Evolutionary conservation across 2,797 vertebrate species (phyloP), one percentile per base, ranked within the genome.

Genomic region (Streptopelia turtur): DNA sequence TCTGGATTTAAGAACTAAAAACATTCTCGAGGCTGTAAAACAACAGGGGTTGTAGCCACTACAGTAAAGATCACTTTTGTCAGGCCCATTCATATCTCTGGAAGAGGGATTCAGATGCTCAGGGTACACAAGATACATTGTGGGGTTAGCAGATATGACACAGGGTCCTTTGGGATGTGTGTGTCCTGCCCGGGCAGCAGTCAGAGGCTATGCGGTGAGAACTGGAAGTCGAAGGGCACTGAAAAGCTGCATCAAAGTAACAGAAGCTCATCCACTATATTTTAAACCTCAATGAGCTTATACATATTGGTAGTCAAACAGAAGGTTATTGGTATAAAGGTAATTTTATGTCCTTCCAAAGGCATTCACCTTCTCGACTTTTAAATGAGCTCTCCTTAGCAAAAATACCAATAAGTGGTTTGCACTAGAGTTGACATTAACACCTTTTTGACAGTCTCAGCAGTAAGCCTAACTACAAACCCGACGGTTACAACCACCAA

Each of bases 361-460:
- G 92, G 86, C 74, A 89, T 69, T 85, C 68, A 81, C 31, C 60
- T 93, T 52, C 50, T 87, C 79, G 66, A 61, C 89, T 96, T 97
- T 70, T 78, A 96, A 97, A 96, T 81, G 75, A 89, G 49, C 39
- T 91, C 61, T 94, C 79, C 76, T 90, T 63, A 91, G 75, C 78
- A 86, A 90, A 95, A 96, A 37, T 71, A 84, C 16, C 53, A 89
- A 60, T 6, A 89, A 78, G 37, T 11, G 6, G 53, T 24, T 91
- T 5, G 8, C 31, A n/a, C 25, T 45, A 20, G 20, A 77, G 27
- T 1, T 87, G 41, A 71, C 20, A 39, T 47, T 53, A 78, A 52
- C 25, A 16, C 55, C 55, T 70, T 74, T 80, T n/a, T 66, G 49
- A 77, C 43, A 59, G 43, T 25, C 71, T 81, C 88, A 78, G 30